A percentile compares a stretch with the other conserved stretches of the same genome.
Conservation (phyloP, 2,113 vertebrate species). For the Gavialis gangeticus region DNA sequence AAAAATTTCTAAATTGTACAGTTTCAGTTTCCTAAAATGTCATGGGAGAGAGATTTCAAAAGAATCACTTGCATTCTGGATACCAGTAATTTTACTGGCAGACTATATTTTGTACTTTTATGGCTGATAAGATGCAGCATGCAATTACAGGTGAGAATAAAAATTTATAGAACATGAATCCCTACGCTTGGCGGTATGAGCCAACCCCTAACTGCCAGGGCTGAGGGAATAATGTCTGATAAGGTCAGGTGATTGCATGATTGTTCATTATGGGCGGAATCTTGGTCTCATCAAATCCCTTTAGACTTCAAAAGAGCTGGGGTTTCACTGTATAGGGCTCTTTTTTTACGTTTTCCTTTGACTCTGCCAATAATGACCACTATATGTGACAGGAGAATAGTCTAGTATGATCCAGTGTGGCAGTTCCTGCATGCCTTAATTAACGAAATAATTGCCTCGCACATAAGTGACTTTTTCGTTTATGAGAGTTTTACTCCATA, state of each 20-base stretch:
- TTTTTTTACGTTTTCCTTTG: neutral
- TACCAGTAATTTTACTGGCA: neutral
- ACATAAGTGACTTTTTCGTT: neutral
- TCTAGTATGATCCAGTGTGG: rapidly evolving
- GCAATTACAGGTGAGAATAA: neutral
- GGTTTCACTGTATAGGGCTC: neutral
- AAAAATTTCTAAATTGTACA: neutral
- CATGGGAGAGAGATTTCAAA: neutral
- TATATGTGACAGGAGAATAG: neutral
- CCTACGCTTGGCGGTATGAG: too few species aligned
- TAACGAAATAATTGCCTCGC: neutral
- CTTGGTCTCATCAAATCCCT: neutral
- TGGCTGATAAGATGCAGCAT: neutral
- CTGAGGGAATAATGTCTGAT: neutral
- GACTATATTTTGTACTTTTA: neutral
- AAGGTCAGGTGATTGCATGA: neutral
- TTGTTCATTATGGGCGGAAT: neutral
- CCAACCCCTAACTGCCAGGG: neutral
- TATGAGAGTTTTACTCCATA: neutral
- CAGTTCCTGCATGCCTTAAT: neutral
- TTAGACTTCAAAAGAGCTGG: neutral
- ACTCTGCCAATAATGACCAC: neutral
- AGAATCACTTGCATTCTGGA: neutral
- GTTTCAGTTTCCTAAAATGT: neutral
- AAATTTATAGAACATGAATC: neutral